Evolutionary conservation across 2,113 vertebrate genomes (phyloP), one percentile per base, ranked within the genome.

Genomic region (Macquaria ambigua): DNA sequence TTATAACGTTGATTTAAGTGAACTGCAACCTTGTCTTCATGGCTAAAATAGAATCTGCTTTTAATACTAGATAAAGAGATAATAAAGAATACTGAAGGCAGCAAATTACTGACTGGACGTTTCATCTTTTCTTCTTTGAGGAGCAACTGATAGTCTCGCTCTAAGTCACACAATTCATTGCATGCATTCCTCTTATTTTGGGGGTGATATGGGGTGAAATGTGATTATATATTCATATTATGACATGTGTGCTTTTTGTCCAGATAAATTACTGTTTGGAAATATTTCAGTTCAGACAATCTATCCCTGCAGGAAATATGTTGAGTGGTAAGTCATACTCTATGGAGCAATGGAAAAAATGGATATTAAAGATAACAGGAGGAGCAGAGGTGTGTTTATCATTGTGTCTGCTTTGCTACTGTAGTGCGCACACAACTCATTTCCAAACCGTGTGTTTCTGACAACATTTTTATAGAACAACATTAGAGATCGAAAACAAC

Each of bases 391-490:
- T n/a, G 59, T n/a, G 20, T 52, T 25, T 10, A 31, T 53, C 62
- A 43, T 20, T 10, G 39, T 59, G 55, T 61, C 12, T 43, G 28
- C 55, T 61, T 55, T 56, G 67, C 15, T 48, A 6, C 66, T 50
- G 43, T 50, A 8, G 18, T 46, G 56, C 66, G 41, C 37, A 71
- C 46, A 43, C 59, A 76, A 74, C 8, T 71, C 12, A 84, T 68
- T 61, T 48, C 43, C 82, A 87, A 82, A 64, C 77, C 46, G 34
- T 7, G 28, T 8, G 67, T 87, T 86, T 90, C 74, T 84, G 82
- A 77, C 86, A 87, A 84, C 77, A 80, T 74, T 75, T 90, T 93
- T 90, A 93, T 90, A 48, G 69, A 89, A 90, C 90, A 92, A 77
- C 89, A 90, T 84, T 53, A 90, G 71, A 90, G 71, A 90, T 87